Percentiles rank a stretch among this genome's conserved stretches.
phyloP scores from a whole-genome alignment of 1,140 invertebrate genomes.

The Tyrophagus putrescentiae region DNA sequence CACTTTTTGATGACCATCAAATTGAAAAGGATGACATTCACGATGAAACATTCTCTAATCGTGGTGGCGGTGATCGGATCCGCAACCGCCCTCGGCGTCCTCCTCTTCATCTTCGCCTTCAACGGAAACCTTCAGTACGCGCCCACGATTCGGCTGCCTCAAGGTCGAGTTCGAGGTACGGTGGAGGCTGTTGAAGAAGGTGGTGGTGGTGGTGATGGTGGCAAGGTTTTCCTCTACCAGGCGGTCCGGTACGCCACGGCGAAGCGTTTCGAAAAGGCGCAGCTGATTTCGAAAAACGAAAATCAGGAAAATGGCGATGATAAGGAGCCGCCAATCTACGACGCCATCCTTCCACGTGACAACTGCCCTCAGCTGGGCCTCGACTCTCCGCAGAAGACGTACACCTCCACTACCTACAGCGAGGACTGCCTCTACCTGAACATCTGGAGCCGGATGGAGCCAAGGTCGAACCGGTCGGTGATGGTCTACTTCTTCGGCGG shows the following conservation, averaged over 20 bases:
- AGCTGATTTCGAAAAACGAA: no score
- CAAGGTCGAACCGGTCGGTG: constrained; percentile 31
- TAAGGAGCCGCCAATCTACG: background rate
- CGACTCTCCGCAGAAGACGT: background rate
- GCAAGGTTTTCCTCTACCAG: background rate
- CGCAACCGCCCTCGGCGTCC: no score
- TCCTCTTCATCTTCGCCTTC: no score
- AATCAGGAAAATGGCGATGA: no score
- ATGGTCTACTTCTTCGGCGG: background rate
- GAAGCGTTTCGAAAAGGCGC: background rate
- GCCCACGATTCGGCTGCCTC: no score
- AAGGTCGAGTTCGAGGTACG: no score
- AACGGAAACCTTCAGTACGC: no score
- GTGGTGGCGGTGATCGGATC: no score
- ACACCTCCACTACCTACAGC: background rate
- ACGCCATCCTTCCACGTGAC: background rate
- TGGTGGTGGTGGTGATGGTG: background rate
- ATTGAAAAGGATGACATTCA: no score
- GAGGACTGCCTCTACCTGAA: constrained; percentile 92
- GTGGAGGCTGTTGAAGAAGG: background rate
- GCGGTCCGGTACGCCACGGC: background rate
- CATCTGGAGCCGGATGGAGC: constrained; percentile 47
- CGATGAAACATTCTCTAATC: no score
- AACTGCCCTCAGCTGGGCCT: background rate
- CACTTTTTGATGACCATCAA: no score